Evolutionary conservation across 2,797 vertebrate genomes (phyloP), one percentile per base, ranked within the genome.

Genomic region (Galagoides demidoff): DNA sequence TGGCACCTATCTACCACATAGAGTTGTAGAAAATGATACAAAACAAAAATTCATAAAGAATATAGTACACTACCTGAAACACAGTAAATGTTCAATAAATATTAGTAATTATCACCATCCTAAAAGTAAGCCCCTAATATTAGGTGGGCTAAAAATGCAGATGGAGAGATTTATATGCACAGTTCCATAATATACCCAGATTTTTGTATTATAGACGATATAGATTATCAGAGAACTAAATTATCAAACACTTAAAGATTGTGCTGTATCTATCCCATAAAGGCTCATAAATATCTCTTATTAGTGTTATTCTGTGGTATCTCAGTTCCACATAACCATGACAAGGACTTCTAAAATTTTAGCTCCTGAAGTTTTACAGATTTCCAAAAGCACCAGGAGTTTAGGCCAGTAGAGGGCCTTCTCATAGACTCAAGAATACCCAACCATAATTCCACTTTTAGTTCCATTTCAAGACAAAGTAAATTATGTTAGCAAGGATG

Each of bases 401-500:
- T 34, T 49, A 37, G n/a, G 31, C 31, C 25, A 73, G 37, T 2
- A 77, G 74, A 87, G 61, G 29, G 8, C 55, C 27, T 57, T 73
- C 12, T 61, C 29, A 19, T 7, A 94, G 87, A 78, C 31, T 74
- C 37, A 37, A 85, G 63, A 84, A 20, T 39, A 16, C 3, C 61
- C 25, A 66, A 63, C 20, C 11, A 31, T 55, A 57, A 93, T 77
- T 55, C 27, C 78, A 84, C 63, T 77, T 93, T 63, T 39, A 52
- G 49, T 74, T 73, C 57, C 37, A 86, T 78, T 78, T 82, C 71
- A 61, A 78, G 43, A 93, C 45, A 92, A 95, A 95, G 79, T 59
- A 64, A 89, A 79, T 64, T 68, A 6, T n/a, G 78, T 89, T 59
- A 78, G 27, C 61, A 63, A 94, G 74, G 73, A 85, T 3, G 16